Percentiles rank a stretch among this genome's conserved stretches.
phyloP scores from a whole-genome alignment of 2,797 vertebrate genomes.

The Hozukius guyotensis region DNA sequence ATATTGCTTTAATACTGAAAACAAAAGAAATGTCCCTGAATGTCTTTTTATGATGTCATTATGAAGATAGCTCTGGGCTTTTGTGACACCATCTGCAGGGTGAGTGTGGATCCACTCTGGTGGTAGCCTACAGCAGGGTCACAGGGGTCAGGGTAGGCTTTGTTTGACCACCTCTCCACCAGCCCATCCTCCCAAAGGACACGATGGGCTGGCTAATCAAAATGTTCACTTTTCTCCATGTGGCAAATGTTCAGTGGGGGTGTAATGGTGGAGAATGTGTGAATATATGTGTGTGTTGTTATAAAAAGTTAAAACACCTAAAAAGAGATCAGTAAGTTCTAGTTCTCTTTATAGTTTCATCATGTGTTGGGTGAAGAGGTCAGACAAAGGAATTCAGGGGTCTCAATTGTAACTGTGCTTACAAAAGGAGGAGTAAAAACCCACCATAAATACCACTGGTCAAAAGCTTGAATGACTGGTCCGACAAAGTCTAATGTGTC shows the following conservation, averaged over 20 bases:
- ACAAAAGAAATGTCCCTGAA: slow-evolving; percentile 15
- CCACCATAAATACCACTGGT: slow-evolving; percentile 19
- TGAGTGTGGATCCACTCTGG: background rate
- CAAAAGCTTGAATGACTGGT: background rate
- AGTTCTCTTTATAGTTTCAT: background rate
- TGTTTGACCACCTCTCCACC: slow-evolving; percentile 47
- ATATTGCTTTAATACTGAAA: slow-evolving; percentile 51
- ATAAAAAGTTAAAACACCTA: background rate
- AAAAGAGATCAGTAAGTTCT: background rate
- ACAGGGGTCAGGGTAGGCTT: slow-evolving; percentile 51
- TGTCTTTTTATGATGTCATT: slow-evolving; percentile 34
- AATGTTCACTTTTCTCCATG: slow-evolving; percentile 15
- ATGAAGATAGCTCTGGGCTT: slow-evolving; percentile 23
- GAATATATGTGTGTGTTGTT: background rate
- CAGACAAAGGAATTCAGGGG: slow-evolving; percentile 23
- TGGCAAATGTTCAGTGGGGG: background rate
- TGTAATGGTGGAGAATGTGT: background rate
- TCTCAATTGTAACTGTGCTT: background rate
- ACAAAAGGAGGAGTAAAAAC: slow-evolving; percentile 5
- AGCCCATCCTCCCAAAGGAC: slow-evolving; percentile 48
- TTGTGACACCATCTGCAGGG: slow-evolving; percentile 15
- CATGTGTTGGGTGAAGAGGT: slow-evolving; percentile 20
- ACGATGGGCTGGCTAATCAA: background rate
- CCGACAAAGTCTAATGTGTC: background rate
- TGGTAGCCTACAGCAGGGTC: slow-evolving; percentile 40